phyloP scores from a whole-genome alignment of 2,888 invertebrate species.

The Alloscopus bannaensis region DNA sequence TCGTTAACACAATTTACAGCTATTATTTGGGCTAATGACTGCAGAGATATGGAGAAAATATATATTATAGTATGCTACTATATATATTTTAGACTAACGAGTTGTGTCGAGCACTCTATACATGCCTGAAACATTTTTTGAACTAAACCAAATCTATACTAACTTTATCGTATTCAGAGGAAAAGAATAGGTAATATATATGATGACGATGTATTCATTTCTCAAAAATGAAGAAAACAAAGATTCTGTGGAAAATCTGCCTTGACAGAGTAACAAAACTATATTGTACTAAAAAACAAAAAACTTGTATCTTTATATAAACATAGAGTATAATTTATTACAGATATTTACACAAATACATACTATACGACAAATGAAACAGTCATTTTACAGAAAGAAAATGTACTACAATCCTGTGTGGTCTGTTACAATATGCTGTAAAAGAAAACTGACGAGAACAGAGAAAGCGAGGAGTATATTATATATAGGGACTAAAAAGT shows the following conservation, averaged over 20 bases:
- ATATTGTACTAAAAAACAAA: slow-evolving; percentile 46
- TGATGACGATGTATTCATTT: slow-evolving; percentile 34
- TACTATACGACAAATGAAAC: slow-evolving; percentile 22
- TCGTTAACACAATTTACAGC: slow-evolving; percentile 49
- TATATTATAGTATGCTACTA: slow-evolving; percentile 41
- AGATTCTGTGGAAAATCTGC: slow-evolving; percentile 62
- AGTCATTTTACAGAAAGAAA: slow-evolving; percentile 46
- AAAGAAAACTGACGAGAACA: too few relatives aligned
- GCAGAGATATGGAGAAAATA: slow-evolving; percentile 52
- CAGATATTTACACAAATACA: slow-evolving; percentile 37
- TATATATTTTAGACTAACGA: slow-evolving; percentile 37
- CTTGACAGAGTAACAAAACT: slow-evolving; percentile 63
- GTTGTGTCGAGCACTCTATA: slow-evolving; percentile 53
- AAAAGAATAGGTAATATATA: neutral
- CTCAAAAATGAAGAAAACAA: slow-evolving; percentile 53
- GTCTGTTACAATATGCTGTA: too few relatives aligned
- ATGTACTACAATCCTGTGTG: too few relatives aligned
- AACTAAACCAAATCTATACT: slow-evolving; percentile 26
- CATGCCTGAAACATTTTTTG: slow-evolving; percentile 57
- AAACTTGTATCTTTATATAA: slow-evolving; percentile 61
- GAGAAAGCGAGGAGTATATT: too few relatives aligned
- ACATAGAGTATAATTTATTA: slow-evolving; percentile 60
- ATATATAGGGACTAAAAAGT: too few relatives aligned
- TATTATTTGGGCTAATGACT: slow-evolving; percentile 59
- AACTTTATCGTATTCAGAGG: slow-evolving; percentile 3